Percentiles rank a stretch among this genome's conserved stretches.
Evolutionary conservation across 2,113 vertebrate genomes (phyloP).

Genomic region (Martes martes): DNA sequence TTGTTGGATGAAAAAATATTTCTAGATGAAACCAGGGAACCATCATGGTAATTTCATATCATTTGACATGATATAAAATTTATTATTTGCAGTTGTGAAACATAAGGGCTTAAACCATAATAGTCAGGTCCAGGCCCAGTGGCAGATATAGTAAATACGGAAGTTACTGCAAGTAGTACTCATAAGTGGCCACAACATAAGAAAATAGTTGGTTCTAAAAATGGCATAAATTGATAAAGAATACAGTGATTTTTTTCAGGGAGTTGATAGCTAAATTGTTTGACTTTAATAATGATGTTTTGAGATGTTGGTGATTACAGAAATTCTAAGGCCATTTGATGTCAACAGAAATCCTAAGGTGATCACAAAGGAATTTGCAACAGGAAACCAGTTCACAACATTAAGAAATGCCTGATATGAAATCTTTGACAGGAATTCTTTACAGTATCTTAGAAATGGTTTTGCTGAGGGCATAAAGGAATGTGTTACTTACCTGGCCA

Average conservation of each 20-base stretch:
- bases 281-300: background rate
- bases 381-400: background rate
- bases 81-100: background rate
- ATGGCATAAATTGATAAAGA: background rate
- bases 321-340: background rate
- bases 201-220: background rate
- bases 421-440: background rate
- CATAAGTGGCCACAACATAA: background rate
- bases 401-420: background rate
- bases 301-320: background rate
- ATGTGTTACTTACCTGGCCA: background rate
- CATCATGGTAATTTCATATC: background rate
- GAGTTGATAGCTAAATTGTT: background rate
- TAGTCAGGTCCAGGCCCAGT: background rate
- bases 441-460: background rate
- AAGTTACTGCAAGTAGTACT: background rate
- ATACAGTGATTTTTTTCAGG: background rate
- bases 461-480: background rate
- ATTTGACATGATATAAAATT: background rate
- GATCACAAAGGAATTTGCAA: background rate
- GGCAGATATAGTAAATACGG: background rate
- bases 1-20: background rate
- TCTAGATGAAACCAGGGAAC: background rate
- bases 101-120: background rate
- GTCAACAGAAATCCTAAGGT: background rate